phyloP scores from a whole-genome alignment of 1,140 invertebrate species.

The Drosophila nikananu region DNA sequence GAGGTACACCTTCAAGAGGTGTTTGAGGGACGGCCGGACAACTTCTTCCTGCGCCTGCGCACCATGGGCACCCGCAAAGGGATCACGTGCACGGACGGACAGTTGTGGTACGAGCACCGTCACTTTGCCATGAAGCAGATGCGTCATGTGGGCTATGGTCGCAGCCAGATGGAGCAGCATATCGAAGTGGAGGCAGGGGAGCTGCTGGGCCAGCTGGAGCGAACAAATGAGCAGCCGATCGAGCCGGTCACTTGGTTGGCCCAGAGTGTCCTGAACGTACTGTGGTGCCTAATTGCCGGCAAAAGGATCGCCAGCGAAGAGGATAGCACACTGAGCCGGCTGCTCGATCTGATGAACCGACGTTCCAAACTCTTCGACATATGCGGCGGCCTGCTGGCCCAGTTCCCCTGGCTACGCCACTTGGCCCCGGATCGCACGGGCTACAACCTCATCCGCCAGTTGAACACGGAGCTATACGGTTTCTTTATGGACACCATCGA shows the following conservation, averaged over 20 bases:
- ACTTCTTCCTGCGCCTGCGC: constrained; percentile 89
- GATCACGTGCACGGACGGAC: constrained; percentile 92
- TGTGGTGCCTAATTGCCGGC: constrained; percentile 91
- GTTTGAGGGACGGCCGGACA: constrained; percentile 90
- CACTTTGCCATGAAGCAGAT: constrained; percentile 90
- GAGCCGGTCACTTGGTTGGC: constrained; percentile 86
- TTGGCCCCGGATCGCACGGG: constrained; percentile 89
- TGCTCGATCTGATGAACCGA: constrained; percentile 88
- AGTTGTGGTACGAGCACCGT: constrained; percentile 91
- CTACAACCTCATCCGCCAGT: constrained; percentile 88
- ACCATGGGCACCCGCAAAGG: constrained; percentile 89
- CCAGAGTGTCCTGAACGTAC: constrained; percentile 89
- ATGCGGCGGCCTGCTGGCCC: constrained; percentile 89
- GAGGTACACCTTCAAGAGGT: constrained; percentile 88
- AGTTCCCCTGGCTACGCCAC: constrained; percentile 90
- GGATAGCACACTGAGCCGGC: constrained; percentile 86
- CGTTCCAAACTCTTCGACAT: constrained; percentile 89
- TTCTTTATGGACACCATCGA: constrained; percentile 88
- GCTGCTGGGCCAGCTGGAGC: constrained; percentile 86
- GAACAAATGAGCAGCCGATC: constrained; percentile 76
- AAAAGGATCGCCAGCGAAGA: constrained; percentile 85
- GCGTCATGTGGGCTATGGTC: constrained; percentile 91
- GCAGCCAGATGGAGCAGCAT: constrained; percentile 89
- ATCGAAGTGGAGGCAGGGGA: constrained; percentile 88
- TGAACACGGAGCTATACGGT: constrained; percentile 88